Percentiles rank a stretch among this genome's conserved stretches.
These are phyloP conservation scores for Metridium senile DNA, from an alignment of 92 coral and sea anemone genomes.

Conservation along the genomic window DNA sequence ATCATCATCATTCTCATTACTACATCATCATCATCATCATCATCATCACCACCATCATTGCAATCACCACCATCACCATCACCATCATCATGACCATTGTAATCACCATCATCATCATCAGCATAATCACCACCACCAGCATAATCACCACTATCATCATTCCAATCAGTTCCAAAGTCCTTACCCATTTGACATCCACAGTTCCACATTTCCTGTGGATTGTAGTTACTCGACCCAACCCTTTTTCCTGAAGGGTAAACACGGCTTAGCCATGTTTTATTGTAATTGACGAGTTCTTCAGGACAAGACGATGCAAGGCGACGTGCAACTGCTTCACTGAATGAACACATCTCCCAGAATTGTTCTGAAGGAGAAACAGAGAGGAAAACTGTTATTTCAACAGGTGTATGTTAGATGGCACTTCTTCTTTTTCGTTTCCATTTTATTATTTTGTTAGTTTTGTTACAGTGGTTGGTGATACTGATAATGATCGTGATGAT, in stretches of 20 bases:
- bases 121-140: neutral
- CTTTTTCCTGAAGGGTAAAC: slow-evolving; percentile 93
- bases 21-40: neutral
- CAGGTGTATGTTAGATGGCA: neutral
- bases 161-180: slow-evolving; percentile 1
- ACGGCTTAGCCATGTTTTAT: slow-evolving; percentile 86
- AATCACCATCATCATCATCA: neutral
- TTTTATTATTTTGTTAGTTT: no score
- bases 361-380: slow-evolving; percentile 56
- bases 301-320: slow-evolving; percentile 73
- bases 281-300: slow-evolving; percentile 92
- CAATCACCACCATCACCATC: neutral
- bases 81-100: neutral
- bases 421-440: no score
- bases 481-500: neutral
- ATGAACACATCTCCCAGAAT: slow-evolving; percentile 97
- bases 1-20: neutral
- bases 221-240: slow-evolving; percentile 91
- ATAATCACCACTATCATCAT: neutral
- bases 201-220: slow-evolving; percentile 98
- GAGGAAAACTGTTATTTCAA: no score
- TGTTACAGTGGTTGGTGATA: neutral
- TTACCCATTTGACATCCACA: slow-evolving; percentile 98
- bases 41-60: neutral
- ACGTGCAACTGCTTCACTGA: slow-evolving; percentile 86